Percentiles rank a stretch among this genome's conserved stretches.
These are phyloP conservation scores for Drosophila demipolita DNA, from an alignment of 2,888 invertebrate genomes.

Conservation along the genomic window DNA sequence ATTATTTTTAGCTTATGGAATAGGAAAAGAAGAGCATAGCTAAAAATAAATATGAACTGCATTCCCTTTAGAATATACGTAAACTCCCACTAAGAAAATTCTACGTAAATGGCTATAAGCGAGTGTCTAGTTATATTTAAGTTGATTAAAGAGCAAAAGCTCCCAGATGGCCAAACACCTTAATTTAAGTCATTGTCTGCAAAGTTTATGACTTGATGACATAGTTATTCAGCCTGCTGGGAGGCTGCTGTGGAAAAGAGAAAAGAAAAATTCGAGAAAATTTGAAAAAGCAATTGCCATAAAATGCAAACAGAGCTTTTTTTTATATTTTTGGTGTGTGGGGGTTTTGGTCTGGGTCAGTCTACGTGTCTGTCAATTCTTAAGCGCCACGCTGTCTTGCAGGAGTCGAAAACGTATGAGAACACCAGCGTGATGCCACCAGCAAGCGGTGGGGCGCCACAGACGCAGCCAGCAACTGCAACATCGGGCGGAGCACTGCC, in stretches of 20 bases:
- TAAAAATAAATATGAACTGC: neutral
- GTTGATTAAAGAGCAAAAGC: neutral
- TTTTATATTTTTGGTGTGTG: neutral
- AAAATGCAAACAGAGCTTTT: conserved; percentile 40
- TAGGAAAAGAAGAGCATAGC: neutral
- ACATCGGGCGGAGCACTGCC: conserved; percentile 78
- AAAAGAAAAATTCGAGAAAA: conserved; percentile 42
- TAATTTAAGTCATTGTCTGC: conserved; percentile 33
- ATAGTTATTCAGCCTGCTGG: conserved; percentile 39
- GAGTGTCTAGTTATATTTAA: neutral
- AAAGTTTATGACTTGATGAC: conserved; percentile 51
- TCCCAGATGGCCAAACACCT: conserved; percentile 15
- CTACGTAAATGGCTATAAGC: neutral
- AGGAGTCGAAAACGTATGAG: conserved; percentile 85
- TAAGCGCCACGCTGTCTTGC: conserved; percentile 32
- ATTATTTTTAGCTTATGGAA: neutral
- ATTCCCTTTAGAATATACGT: neutral
- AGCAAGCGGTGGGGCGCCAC: conserved; percentile 43
- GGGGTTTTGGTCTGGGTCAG: neutral
- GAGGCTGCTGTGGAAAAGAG: conserved; percentile 14
- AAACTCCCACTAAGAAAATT: neutral
- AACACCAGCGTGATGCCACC: conserved; percentile 76
- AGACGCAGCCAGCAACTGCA: conserved; percentile 83
- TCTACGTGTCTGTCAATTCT: conserved; percentile 29
- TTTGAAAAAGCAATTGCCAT: conserved; percentile 58